Conservation (phyloP, 1,140 invertebrate genomes). For the Orchestia grillus region DNA sequence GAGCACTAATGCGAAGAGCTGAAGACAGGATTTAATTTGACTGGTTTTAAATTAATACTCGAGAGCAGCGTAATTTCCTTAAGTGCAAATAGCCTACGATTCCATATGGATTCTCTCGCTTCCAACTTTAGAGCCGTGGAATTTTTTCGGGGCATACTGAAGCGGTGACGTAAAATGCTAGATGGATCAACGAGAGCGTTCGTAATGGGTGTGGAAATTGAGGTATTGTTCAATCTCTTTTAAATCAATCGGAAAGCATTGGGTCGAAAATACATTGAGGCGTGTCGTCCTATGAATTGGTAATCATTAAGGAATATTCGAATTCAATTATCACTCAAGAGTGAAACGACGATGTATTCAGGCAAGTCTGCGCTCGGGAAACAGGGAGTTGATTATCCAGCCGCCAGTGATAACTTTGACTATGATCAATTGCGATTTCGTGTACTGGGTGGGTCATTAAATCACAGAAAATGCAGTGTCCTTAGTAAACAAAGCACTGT, state of each 20-base stretch:
- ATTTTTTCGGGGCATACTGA: background rate
- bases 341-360: too few species aligned
- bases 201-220: background rate
- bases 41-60: conserved; percentile 30
- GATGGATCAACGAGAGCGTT: background rate
- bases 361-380: too few species aligned
- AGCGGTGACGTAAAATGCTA: background rate
- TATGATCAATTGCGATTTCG: too few species aligned
- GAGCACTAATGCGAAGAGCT: conserved; percentile 10
- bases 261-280: background rate
- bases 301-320: background rate
- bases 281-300: background rate
- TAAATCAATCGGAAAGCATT: background rate
- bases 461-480: too few species aligned
- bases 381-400: too few species aligned
- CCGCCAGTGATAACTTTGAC: background rate
- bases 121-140: background rate
- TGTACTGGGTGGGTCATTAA: too few species aligned
- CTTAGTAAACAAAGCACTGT: too few species aligned
- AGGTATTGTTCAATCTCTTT: background rate
- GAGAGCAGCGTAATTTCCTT: conserved; percentile 9
- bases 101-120: background rate
- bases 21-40: conserved; percentile 41
- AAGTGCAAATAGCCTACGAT: conserved; percentile 19
- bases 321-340: background rate